Evolutionary conservation across 53 echinoderm and acorn worm genomes (phyloP).

Genomic region (Glandiceps talaboti): DNA sequence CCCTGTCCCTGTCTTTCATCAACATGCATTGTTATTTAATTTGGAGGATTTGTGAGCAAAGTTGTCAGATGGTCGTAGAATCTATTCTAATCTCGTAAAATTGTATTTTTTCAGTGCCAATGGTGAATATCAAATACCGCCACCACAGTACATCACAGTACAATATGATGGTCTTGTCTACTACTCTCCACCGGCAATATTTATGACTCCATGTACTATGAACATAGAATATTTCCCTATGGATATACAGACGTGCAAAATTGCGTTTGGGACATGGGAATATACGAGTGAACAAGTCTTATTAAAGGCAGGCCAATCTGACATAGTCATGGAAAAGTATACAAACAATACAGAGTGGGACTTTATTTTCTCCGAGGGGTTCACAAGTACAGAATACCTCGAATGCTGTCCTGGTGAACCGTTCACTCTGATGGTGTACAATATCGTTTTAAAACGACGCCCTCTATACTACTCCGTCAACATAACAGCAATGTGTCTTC

Average conservation of each 20-base stretch:
- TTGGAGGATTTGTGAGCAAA: background rate
- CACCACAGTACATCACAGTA: background rate
- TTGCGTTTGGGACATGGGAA: background rate
- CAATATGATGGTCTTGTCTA: background rate
- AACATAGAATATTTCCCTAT: background rate
- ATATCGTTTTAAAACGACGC: conserved; percentile 51
- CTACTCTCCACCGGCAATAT: background rate
- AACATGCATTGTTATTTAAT: background rate
- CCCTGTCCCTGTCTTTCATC: too few species aligned
- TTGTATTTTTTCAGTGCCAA: background rate
- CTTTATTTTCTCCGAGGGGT: background rate
- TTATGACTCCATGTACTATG: background rate
- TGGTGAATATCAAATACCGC: background rate
- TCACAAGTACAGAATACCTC: background rate
- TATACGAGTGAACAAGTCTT: background rate
- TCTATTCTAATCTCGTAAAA: too few species aligned
- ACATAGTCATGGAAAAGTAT: background rate
- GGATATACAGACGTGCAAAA: background rate
- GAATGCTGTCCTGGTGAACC: background rate
- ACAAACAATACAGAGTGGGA: background rate
- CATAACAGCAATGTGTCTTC: conserved; percentile 71
- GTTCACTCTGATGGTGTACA: background rate
- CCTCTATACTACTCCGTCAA: conserved; percentile 86
- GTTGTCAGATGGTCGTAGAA: background rate
- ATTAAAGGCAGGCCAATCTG: background rate